Percentiles rank a stretch among this genome's conserved stretches.
phyloP scores from a whole-genome alignment of 2,113 vertebrate genomes.

The Ictalurus punctatus region DNA sequence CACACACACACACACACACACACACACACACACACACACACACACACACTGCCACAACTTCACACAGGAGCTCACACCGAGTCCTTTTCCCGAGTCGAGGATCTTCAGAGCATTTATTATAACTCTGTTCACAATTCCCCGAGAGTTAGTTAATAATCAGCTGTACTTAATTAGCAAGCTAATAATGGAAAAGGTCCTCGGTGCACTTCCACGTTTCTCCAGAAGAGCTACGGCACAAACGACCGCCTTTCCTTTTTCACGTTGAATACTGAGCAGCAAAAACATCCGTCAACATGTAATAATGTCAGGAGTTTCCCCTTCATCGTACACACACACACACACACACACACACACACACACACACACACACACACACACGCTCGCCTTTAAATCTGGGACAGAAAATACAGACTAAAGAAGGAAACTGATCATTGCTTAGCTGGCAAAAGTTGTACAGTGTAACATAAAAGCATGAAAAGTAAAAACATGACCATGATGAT shows the following conservation, averaged over 20 bases:
- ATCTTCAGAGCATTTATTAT: background rate
- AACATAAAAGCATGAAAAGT: no score
- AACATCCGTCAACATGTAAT: no score
- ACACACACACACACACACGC: background rate
- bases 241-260: no score
- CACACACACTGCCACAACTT: background rate
- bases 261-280: background rate
- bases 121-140: background rate
- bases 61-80: background rate
- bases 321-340: background rate
- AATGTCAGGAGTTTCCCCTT: no score
- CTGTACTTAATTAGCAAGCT: background rate
- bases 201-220: background rate
- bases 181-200: background rate
- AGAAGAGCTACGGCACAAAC: background rate
- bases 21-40: conserved; percentile 20
- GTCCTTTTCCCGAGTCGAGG: background rate
- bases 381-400: no score
- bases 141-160: conserved; percentile 7
- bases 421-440: no score
- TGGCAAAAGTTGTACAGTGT: no score
- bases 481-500: no score
- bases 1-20: conserved; percentile 10
- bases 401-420: no score
- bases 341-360: background rate